Percentiles rank a stretch among this genome's conserved stretches.
These are phyloP conservation scores for Scaeva pyrastri DNA, from an alignment of 2,888 invertebrate species.

Conservation along the genomic window DNA sequence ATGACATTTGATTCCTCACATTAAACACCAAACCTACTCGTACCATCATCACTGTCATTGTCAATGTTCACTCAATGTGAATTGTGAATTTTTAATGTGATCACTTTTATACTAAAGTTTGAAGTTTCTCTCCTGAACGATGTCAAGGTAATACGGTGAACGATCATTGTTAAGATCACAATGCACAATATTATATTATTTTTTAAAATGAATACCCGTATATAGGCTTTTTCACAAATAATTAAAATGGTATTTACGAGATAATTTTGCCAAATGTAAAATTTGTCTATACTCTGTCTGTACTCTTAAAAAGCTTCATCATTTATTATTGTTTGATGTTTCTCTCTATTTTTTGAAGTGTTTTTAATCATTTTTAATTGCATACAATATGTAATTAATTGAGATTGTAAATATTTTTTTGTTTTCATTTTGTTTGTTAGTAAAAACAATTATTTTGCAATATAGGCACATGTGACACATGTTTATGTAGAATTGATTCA, in stretches of 20 bases:
- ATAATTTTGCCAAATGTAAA: background rate
- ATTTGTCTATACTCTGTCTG: background rate
- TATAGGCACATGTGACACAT: slow-evolving; percentile 26
- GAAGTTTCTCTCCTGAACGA: slow-evolving; percentile 8
- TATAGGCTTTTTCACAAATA: background rate
- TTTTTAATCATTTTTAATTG: slow-evolving; percentile 37
- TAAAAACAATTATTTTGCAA: slow-evolving; percentile 1
- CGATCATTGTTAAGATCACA: slow-evolving; percentile 18
- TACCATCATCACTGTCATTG: slow-evolving; percentile 30
- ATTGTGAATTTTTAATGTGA: slow-evolving; percentile 9
- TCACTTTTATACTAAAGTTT: background rate
- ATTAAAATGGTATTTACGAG: background rate
- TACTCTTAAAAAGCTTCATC: background rate
- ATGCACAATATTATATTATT: background rate
- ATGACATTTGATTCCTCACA: background rate
- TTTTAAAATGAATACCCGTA: background rate
- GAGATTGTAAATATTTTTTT: slow-evolving; percentile 5
- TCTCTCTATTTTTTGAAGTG: slow-evolving; percentile 1
- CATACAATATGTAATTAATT: slow-evolving; percentile 12
- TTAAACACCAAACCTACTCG: background rate
- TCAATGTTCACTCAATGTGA: slow-evolving; percentile 26
- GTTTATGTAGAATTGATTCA: slow-evolving; percentile 11
- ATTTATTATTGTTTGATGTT: background rate
- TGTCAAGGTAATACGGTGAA: slow-evolving; percentile 19
- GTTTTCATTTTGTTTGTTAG: background rate